phyloP scores from a whole-genome alignment of 1,140 invertebrate species.

The Anoplolepis gracilipes region DNA sequence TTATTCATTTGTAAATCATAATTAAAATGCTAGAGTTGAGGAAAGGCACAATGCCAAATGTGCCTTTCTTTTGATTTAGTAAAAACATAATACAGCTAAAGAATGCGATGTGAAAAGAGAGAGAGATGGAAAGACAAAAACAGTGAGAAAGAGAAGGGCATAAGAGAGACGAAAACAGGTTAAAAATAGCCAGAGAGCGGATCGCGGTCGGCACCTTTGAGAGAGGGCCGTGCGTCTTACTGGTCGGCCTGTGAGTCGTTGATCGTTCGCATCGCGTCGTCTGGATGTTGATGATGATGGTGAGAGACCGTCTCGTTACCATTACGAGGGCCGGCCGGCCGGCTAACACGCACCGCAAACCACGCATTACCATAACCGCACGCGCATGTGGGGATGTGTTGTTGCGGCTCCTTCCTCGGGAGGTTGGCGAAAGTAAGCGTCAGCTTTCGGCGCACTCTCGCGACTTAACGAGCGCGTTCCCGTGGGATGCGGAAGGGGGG shows the following conservation, averaged over 20 bases:
- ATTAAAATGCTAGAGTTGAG: neutral
- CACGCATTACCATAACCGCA: conserved; percentile 76
- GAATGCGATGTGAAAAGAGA: neutral
- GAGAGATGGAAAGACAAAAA: neutral
- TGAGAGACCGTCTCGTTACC: conserved; percentile 78
- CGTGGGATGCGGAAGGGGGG: neutral
- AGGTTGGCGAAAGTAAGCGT: conserved; percentile 53
- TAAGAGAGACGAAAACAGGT: conserved; percentile 73
- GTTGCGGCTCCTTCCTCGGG: conserved; percentile 36
- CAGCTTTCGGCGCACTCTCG: conserved; percentile 52
- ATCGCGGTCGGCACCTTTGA: conserved; percentile 75
- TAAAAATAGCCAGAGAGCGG: conserved; percentile 73
- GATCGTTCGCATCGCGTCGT: conserved; percentile 76
- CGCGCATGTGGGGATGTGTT: conserved; percentile 32
- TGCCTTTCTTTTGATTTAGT: neutral
- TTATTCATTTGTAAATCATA: neutral
- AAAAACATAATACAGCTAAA: conserved; percentile 20
- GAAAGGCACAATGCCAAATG: neutral
- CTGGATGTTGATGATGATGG: conserved; percentile 79
- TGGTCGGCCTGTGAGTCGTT: conserved; percentile 69
- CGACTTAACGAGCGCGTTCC: conserved; percentile 36
- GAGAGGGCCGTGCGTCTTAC: conserved; percentile 63
- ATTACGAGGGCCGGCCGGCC: conserved; percentile 74
- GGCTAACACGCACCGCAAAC: conserved; percentile 75
- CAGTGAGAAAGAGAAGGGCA: neutral